Evolutionary conservation across 2,888 invertebrate species (phyloP).

Genomic region (Tanytarsus gracilentus): DNA sequence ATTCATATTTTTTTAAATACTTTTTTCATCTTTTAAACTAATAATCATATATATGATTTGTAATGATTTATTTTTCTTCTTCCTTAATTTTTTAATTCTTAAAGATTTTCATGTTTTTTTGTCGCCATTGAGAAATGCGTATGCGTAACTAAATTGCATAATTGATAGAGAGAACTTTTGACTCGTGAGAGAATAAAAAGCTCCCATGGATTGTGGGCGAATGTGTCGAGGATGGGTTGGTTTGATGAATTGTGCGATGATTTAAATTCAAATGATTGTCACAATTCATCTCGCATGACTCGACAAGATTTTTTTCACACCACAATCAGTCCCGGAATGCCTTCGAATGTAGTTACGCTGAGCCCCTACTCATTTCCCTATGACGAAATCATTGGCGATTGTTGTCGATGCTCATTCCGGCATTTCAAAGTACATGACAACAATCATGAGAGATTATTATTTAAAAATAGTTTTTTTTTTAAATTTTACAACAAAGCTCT

Average conservation of each 20-base stretch:
- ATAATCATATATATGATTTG: conserved; percentile 25
- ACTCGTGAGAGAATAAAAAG: too few relatives aligned
- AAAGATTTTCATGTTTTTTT: conserved; percentile 36
- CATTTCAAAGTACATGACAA: background rate
- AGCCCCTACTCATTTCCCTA: conserved; percentile 37
- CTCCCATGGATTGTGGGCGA: background rate
- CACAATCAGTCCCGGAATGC: background rate
- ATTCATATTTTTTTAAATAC: background rate
- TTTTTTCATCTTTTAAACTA: conserved; percentile 12
- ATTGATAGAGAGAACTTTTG: background rate
- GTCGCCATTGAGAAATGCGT: conserved; percentile 40
- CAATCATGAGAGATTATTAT: too few relatives aligned
- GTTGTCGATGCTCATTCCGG: conserved; percentile 3
- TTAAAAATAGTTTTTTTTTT: background rate
- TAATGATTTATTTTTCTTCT: conserved; percentile 23
- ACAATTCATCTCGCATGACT: too few relatives aligned
- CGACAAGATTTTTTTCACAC: too few relatives aligned
- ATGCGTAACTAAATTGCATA: conserved; percentile 40
- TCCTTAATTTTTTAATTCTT: conserved; percentile 26
- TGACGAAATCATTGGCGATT: too few relatives aligned
- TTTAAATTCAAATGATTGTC: too few relatives aligned
- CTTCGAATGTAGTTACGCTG: conserved; percentile 33
- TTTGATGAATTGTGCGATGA: too few relatives aligned
- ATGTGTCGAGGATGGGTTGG: background rate
- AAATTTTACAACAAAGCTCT: too few relatives aligned